Conservation (phyloP, 2,113 vertebrate genomes). For the Saccopteryx bilineata region DNA sequence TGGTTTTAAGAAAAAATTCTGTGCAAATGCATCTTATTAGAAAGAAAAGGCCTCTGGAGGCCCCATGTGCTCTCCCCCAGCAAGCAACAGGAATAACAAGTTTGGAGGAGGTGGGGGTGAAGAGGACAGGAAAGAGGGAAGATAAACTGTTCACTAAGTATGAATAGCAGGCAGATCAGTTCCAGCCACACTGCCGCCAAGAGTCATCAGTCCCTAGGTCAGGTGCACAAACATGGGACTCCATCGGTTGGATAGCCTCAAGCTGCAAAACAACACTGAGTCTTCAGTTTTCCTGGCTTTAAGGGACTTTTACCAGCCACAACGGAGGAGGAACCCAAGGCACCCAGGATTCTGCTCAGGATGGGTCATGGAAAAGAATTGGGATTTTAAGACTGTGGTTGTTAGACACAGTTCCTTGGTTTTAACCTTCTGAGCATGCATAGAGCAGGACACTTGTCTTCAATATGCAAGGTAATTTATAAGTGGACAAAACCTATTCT, state of each 20-base stretch:
- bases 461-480: not conserved
- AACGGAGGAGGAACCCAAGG: not conserved
- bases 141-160: not conserved
- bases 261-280: not conserved
- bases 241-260: not conserved
- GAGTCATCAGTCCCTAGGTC: not conserved
- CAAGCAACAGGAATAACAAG: not conserved
- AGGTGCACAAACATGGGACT: not conserved
- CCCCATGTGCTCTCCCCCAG: not conserved
- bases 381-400: not conserved
- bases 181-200: not conserved
- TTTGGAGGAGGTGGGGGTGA: not conserved
- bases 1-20: not conserved
- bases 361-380: not conserved
- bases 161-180: not conserved
- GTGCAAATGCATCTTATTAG: not conserved
- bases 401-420: not conserved
- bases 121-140: not conserved
- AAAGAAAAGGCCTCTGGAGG: not conserved
- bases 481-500: constrained; percentile 23
- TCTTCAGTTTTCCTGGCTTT: not conserved
- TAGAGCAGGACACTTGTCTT: not conserved
- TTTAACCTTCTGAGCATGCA: not conserved
- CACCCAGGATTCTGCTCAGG: not conserved
- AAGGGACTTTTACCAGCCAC: not conserved